These are phyloP conservation scores for Hippocampus mohnikei DNA, from an alignment of 2,113 vertebrate genomes.

Conservation along the genomic window DNA sequence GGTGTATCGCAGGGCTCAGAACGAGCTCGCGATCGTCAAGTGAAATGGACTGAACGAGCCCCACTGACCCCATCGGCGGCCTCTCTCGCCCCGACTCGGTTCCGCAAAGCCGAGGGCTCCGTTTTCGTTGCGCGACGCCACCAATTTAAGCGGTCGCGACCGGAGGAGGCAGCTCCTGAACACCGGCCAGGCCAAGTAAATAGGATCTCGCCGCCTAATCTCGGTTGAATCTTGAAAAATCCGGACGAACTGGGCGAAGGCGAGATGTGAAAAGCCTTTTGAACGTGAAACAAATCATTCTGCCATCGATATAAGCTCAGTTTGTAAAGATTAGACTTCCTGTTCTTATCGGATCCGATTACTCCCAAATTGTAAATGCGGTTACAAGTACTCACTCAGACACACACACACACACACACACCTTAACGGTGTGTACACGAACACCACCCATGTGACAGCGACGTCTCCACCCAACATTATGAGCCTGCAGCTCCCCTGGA, in stretches of 20 bases:
- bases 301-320: not conserved
- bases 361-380: not conserved
- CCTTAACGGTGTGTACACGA: no score
- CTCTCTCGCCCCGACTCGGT: conserved; percentile 1
- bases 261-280: no score
- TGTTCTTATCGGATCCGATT: not conserved
- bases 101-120: conserved; percentile 4
- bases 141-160: not conserved
- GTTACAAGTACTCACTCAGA: not conserved
- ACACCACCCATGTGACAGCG: no score
- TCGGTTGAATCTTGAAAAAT: conserved; percentile 47
- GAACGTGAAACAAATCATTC: no score
- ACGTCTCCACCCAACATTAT: no score
- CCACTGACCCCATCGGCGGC: not conserved
- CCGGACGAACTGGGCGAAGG: conserved; percentile 45
- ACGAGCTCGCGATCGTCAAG: not conserved
- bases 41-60: not conserved
- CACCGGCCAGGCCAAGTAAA: conserved; percentile 23
- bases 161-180: not conserved
- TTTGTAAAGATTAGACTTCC: not conserved
- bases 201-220: conserved; percentile 50
- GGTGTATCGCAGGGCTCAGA: not conserved
- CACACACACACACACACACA: no score
- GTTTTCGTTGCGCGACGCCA: not conserved
- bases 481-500: no score